Conservation (phyloP, 1,140 invertebrate species). For the Maconellicoccus hirsutus region DNA sequence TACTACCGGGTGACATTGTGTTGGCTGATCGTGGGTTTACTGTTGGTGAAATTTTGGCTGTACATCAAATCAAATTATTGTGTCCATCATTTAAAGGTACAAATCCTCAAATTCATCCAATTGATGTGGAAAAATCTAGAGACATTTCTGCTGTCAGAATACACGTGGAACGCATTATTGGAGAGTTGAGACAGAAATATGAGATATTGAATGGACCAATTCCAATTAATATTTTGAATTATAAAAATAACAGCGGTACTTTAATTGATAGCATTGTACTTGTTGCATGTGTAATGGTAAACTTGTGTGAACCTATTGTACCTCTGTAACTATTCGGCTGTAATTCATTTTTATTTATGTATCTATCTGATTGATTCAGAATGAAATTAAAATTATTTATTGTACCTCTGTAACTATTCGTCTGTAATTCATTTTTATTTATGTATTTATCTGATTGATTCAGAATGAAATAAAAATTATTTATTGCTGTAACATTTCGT, state of each 20-base stretch:
- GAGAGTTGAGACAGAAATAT: conserved; percentile 25
- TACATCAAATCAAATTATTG: neutral
- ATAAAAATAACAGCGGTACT: neutral
- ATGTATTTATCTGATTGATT: neutral
- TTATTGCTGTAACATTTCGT: neutral
- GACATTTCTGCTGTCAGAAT: conserved; percentile 28
- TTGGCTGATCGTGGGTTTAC: conserved; percentile 37
- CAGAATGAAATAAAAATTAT: too few species aligned
- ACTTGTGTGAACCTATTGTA: conserved; percentile 14
- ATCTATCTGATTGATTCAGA: neutral
- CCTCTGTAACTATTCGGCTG: neutral
- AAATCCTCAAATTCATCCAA: conserved; percentile 12
- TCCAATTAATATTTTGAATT: conserved; percentile 9
- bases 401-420: neutral
- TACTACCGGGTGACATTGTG: conserved; percentile 29
- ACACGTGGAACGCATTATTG: conserved; percentile 29
- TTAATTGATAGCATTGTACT: conserved; percentile 9
- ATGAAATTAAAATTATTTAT: too few species aligned
- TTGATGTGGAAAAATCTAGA: too few species aligned
- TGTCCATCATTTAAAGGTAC: neutral
- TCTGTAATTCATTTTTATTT: neutral
- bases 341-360: neutral
- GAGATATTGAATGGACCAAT: conserved; percentile 14
- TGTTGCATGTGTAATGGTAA: conserved; percentile 1
- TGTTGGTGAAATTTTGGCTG: conserved; percentile 29